A percentile compares a stretch with the other conserved stretches of the same genome.
Evolutionary conservation across 2,888 invertebrate genomes (phyloP).

Genomic region (Gibbula magus): DNA sequence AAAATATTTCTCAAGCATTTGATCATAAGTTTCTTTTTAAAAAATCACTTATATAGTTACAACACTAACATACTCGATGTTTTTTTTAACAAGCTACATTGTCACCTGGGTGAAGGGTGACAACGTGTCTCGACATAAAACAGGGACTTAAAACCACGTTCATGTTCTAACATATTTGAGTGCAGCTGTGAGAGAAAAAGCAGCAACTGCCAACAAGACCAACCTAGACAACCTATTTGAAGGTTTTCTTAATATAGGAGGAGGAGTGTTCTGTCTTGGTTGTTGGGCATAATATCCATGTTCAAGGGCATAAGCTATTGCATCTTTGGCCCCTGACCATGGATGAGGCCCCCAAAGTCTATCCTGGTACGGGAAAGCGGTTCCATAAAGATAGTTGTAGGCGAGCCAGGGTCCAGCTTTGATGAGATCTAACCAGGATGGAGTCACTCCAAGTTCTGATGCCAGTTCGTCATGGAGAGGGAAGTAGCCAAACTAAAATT

Average conservation of each 20-base stretch:
- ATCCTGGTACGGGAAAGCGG: constrained; percentile 10
- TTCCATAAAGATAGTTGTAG: constrained; percentile 17
- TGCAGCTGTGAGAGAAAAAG: too few relatives aligned
- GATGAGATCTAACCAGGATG: constrained; percentile 24
- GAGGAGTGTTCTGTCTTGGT: not conserved
- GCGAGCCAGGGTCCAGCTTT: constrained; percentile 18
- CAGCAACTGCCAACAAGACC: too few relatives aligned
- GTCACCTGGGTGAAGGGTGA: too few relatives aligned
- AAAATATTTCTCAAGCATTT: too few relatives aligned
- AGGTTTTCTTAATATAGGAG: too few relatives aligned
- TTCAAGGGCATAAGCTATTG: not conserved
- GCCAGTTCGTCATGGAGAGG: not conserved
- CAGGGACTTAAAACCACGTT: too few relatives aligned
- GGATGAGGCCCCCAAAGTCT: constrained; percentile 28
- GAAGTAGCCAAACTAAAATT: not conserved
- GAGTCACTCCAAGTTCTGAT: not conserved
- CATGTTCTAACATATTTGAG: not conserved
- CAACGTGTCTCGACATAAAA: too few relatives aligned
- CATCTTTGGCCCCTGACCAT: constrained; percentile 13
- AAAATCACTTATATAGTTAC: too few relatives aligned
- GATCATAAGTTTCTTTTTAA: too few relatives aligned
- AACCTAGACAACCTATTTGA: too few relatives aligned
- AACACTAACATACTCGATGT: too few relatives aligned
- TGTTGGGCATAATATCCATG: not conserved
- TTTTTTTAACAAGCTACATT: too few relatives aligned